phyloP scores from a whole-genome alignment of 2,797 vertebrate genomes.

The Ctenopoma multispine region DNA sequence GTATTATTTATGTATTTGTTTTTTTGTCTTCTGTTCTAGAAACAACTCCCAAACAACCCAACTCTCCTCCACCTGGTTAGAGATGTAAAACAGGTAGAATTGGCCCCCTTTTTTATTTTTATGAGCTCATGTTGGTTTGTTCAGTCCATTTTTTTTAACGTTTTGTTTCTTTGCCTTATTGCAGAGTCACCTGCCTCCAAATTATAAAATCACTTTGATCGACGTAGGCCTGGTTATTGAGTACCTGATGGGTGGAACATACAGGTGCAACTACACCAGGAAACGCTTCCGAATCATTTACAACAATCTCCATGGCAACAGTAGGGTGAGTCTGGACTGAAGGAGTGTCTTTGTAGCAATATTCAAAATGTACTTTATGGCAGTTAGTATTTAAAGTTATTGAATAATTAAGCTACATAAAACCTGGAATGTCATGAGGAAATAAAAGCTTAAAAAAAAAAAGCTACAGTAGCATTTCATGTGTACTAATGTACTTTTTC shows the following conservation, averaged over 20 bases:
- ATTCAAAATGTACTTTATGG: not conserved
- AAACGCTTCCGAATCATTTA: conserved; percentile 98
- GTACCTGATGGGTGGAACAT: conserved; percentile 98
- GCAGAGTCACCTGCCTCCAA: conserved; percentile 96
- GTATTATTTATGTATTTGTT: too few species aligned
- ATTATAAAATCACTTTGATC: conserved; percentile 98
- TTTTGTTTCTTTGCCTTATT: conserved; percentile 17
- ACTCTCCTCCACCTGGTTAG: conserved; percentile 95
- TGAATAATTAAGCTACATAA: not conserved
- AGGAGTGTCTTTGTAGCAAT: not conserved
- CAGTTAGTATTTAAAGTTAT: not conserved
- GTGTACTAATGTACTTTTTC: not conserved
- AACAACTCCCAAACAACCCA: conserved; percentile 95
- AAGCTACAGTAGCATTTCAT: not conserved
- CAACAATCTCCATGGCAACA: conserved; percentile 96
- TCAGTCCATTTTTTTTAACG: not conserved
- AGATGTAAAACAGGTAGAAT: conserved; percentile 95
- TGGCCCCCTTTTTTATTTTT: not conserved
- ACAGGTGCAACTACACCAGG: conserved; percentile 96
- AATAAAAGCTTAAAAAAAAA: not conserved
- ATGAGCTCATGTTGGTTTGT: not conserved
- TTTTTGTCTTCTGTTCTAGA: conserved; percentile 79
- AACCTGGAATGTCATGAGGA: not conserved
- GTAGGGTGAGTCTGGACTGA: conserved; percentile 83
- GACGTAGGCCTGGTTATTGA: conserved; percentile 98